A percentile compares a stretch with the other conserved stretches of the same genome.
Conservation (phyloP, 1,140 invertebrate species). For the Radopholus similis region DNA sequence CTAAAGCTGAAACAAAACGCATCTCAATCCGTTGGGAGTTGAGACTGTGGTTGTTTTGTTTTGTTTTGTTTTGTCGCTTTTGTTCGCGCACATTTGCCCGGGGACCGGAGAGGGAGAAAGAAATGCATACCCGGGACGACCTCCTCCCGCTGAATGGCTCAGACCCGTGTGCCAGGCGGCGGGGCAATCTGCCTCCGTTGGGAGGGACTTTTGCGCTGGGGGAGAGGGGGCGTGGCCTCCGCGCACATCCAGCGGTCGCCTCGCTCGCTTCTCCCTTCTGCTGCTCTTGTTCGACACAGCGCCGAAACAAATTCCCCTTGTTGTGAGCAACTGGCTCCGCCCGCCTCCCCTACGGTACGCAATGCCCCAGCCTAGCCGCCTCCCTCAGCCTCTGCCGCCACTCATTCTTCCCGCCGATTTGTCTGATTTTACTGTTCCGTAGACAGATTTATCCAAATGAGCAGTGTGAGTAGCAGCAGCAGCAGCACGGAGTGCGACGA, state of each 20-base stretch:
- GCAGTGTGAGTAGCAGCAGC: neutral
- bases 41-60: neutral
- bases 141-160: no score
- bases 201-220: neutral
- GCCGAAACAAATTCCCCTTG: conserved; percentile 6
- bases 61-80: neutral
- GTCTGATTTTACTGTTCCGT: neutral
- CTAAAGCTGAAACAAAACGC: no score
- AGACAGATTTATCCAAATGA: neutral
- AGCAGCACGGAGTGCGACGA: no score
- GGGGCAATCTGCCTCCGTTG: neutral
- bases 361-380: neutral
- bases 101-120: neutral
- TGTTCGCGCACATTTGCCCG: neutral
- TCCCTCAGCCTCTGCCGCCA: neutral
- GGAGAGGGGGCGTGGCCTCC: neutral
- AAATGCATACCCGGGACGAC: neutral
- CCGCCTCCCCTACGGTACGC: neutral
- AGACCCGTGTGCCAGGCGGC: conserved; percentile 4
- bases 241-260: neutral
- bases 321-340: conserved; percentile 3
- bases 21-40: no score
- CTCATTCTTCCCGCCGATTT: neutral
- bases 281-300: neutral
- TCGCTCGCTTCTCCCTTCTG: neutral